Evolutionary conservation across 2,113 vertebrate species (phyloP).

Genomic region (Promerops cafer): DNA sequence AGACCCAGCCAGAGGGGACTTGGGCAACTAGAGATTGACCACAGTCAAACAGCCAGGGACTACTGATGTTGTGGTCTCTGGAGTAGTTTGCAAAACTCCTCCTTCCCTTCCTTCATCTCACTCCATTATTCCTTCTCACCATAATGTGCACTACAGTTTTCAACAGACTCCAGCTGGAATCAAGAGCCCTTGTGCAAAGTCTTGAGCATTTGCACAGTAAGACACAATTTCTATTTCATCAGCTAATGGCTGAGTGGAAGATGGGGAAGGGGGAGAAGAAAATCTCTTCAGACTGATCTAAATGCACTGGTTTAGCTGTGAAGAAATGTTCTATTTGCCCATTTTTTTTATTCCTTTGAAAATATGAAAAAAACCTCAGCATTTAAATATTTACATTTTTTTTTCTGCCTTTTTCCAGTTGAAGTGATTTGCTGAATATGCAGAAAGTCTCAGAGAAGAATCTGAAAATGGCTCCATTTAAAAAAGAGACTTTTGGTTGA

Average conservation of each 20-base stretch:
- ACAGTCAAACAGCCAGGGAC: not conserved
- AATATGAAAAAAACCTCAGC: not conserved
- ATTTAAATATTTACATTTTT: conserved; percentile 3
- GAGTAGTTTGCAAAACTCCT: not conserved
- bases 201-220: not conserved
- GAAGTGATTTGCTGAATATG: not conserved
- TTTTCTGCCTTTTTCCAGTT: not conserved
- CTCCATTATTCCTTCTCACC: not conserved
- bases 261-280: not conserved
- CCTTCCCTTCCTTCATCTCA: not conserved
- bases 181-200: not conserved
- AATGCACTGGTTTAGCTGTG: not conserved
- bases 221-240: not conserved
- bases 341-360: not conserved
- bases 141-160: not conserved
- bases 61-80: not conserved
- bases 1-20: not conserved
- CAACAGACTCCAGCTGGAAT: not conserved
- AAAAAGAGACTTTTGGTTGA: not conserved
- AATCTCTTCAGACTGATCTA: not conserved
- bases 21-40: not conserved
- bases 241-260: not conserved
- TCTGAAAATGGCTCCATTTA: not conserved
- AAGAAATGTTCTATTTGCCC: not conserved
- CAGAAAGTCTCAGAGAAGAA: not conserved